These are phyloP conservation scores for Passer domesticus DNA, from an alignment of 2,113 vertebrate genomes.

Conservation along the genomic window DNA sequence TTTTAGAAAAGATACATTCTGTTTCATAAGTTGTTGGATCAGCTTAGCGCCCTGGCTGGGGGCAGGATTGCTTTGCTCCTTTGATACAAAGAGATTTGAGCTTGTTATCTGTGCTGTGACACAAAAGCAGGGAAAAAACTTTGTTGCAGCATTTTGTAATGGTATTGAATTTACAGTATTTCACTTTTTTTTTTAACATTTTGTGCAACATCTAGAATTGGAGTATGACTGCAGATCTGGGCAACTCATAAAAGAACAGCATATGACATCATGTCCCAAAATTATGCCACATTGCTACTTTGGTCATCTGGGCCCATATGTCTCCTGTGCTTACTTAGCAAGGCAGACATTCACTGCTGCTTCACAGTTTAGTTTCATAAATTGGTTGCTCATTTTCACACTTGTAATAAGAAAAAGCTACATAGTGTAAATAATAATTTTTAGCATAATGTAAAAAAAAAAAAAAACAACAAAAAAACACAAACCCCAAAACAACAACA, in stretches of 20 bases:
- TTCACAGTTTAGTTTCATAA: neutral
- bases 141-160: neutral
- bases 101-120: neutral
- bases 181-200: neutral
- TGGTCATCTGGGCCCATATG: neutral
- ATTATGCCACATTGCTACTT: neutral
- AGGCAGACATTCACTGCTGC: neutral
- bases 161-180: neutral
- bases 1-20: neutral
- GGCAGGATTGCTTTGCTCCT: neutral
- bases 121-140: neutral
- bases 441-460: neutral
- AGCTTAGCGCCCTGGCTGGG: neutral
- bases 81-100: conserved; percentile 4
- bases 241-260: neutral
- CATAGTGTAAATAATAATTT: neutral
- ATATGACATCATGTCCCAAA: neutral
- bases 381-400: neutral
- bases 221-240: neutral
- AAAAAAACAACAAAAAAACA: no score
- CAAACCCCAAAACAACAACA: neutral
- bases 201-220: neutral
- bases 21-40: neutral
- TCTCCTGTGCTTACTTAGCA: neutral
- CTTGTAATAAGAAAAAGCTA: neutral